Conservation (phyloP, 2,888 invertebrate genomes). For the Aporophyla nigra region DNA sequence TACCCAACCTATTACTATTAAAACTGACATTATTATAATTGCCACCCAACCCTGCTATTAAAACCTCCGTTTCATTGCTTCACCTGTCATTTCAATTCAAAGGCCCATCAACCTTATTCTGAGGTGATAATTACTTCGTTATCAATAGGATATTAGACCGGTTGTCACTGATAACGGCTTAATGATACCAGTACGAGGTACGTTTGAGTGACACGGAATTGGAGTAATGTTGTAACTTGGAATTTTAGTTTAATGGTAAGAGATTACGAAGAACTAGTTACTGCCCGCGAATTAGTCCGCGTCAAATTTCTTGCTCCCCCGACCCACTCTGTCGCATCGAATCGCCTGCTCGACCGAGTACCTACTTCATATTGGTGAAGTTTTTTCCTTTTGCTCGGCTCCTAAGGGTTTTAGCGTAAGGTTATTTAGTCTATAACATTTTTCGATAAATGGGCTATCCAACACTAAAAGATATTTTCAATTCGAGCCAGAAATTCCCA, state of each 20-base stretch:
- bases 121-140: constrained; percentile 30
- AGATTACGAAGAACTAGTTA: background rate
- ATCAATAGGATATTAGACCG: constrained; percentile 53
- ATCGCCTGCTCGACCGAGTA: too few relatives aligned
- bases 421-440: too few relatives aligned
- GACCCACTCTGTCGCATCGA: too few relatives aligned
- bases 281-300: too few relatives aligned
- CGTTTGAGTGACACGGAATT: constrained; percentile 22
- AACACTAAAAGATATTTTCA: too few relatives aligned
- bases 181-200: constrained; percentile 50
- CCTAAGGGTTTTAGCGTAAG: too few relatives aligned
- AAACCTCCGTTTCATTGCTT: constrained; percentile 14
- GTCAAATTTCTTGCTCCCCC: too few relatives aligned
- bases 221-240: constrained; percentile 25
- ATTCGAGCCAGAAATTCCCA: too few relatives aligned
- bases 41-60: constrained; percentile 7
- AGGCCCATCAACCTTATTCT: constrained; percentile 56
- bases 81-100: constrained; percentile 33
- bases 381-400: too few relatives aligned
- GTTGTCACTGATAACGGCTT: constrained; percentile 51
- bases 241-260: background rate
- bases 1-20: constrained; percentile 1
- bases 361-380: too few relatives aligned
- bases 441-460: too few relatives aligned
- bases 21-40: constrained; percentile 7